phyloP scores from a whole-genome alignment of 2,888 invertebrate species.

The Pyrochroa serraticornis region DNA sequence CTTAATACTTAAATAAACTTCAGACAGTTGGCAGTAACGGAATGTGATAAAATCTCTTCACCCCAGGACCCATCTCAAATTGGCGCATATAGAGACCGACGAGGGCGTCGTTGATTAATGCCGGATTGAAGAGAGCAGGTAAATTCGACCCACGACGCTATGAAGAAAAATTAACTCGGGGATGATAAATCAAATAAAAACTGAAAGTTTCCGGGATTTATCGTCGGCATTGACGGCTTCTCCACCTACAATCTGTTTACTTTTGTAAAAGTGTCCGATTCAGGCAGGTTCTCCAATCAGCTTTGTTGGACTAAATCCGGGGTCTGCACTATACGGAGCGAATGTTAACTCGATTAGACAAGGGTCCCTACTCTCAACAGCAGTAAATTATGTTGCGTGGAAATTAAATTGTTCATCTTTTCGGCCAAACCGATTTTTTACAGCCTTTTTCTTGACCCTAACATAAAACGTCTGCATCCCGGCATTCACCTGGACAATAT shows the following conservation, averaged over 20 bases:
- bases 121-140: slow-evolving; percentile 43
- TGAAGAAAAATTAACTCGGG: slow-evolving; percentile 46
- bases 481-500: too few relatives aligned
- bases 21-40: slow-evolving; percentile 7
- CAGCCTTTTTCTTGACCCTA: too few relatives aligned
- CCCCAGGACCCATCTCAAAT: slow-evolving; percentile 46
- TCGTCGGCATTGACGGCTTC: slow-evolving; percentile 45
- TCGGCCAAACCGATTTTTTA: too few relatives aligned
- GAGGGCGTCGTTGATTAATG: slow-evolving; percentile 45
- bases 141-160: slow-evolving; percentile 36
- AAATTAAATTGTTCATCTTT: slow-evolving; percentile 13
- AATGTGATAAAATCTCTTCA: slow-evolving; percentile 32
- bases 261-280: slow-evolving; percentile 34
- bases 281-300: slow-evolving; percentile 12
- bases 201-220: slow-evolving; percentile 50
- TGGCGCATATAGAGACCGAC: slow-evolving; percentile 38
- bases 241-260: slow-evolving; percentile 53
- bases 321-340: slow-evolving; percentile 12
- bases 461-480: too few relatives aligned
- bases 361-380: background rate
- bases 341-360: background rate
- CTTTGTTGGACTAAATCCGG: background rate
- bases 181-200: slow-evolving; percentile 50
- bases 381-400: slow-evolving; percentile 20
- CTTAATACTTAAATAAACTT: background rate